A percentile compares a stretch with the other conserved stretches of the same genome.
Conservation (phyloP, 2,888 invertebrate genomes). For the Geotrupes spiniger region DNA sequence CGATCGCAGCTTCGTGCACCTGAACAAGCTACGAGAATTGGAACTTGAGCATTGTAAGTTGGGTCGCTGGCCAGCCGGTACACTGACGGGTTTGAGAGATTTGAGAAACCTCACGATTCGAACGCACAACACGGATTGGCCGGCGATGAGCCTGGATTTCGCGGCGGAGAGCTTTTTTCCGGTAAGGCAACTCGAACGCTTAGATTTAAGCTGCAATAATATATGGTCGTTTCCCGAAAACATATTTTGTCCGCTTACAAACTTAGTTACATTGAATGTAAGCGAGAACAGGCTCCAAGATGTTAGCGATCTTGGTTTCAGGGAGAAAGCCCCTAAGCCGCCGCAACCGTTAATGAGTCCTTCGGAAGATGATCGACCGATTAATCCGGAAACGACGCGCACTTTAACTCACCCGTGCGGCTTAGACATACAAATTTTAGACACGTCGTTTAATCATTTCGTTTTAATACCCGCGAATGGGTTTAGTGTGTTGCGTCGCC, state of each 20-base stretch:
- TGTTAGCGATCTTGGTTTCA: slow-evolving; percentile 80
- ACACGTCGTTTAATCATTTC: slow-evolving; percentile 82
- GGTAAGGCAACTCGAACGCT: slow-evolving; percentile 74
- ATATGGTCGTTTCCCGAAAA: slow-evolving; percentile 87
- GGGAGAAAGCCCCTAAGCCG: slow-evolving; percentile 60
- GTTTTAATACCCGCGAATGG: slow-evolving; percentile 79
- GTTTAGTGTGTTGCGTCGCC: slow-evolving; percentile 73
- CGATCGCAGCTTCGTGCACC: slow-evolving; percentile 74
- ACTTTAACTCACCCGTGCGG: slow-evolving; percentile 59
- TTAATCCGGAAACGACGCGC: slow-evolving; percentile 39
- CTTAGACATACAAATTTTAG: slow-evolving; percentile 77
- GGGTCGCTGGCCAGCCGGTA: slow-evolving; percentile 75
- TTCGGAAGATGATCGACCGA: slow-evolving; percentile 54
- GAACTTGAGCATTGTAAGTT: slow-evolving; percentile 85
- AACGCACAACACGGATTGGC: slow-evolving; percentile 82
- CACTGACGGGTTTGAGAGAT: slow-evolving; percentile 75
- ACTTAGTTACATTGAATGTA: slow-evolving; percentile 77
- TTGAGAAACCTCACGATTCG: slow-evolving; percentile 81
- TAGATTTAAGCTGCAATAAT: slow-evolving; percentile 85
- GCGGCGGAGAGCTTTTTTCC: slow-evolving; percentile 74
- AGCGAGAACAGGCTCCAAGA: slow-evolving; percentile 87
- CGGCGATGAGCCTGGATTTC: slow-evolving; percentile 79
- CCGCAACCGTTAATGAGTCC: slow-evolving; percentile 66
- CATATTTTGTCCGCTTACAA: slow-evolving; percentile 78
- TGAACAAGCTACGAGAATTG: slow-evolving; percentile 75